Percentiles rank a stretch among this genome's conserved stretches.
Evolutionary conservation across 2,113 vertebrate species (phyloP).

Genomic region (Pygoscelis antarcticus): DNA sequence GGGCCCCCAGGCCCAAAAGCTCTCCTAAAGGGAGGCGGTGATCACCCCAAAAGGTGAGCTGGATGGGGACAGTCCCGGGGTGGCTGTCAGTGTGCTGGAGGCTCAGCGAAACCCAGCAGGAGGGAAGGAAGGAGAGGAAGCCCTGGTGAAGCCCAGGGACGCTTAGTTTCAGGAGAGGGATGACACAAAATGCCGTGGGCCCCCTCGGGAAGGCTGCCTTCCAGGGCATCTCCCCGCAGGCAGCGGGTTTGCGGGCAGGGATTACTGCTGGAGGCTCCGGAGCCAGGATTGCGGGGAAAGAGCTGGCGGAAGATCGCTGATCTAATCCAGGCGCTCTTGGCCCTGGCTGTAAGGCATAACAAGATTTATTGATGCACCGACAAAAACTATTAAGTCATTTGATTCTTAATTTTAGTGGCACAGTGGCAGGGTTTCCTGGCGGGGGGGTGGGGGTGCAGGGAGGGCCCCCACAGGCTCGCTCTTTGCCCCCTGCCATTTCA

Average conservation of each 20-base stretch:
- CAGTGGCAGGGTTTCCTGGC: background rate
- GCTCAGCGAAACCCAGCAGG: background rate
- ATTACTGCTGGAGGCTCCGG: background rate
- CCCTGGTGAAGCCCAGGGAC: accelerated
- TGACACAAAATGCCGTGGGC: background rate
- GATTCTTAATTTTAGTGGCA: background rate
- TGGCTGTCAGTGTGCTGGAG: accelerated
- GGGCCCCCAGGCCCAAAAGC: background rate
- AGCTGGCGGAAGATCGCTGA: background rate
- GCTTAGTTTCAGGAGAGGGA: background rate
- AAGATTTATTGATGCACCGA: background rate
- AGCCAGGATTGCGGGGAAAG: background rate
- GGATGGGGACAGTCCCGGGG: background rate
- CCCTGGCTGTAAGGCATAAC: background rate
- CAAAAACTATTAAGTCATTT: conserved; percentile 5
- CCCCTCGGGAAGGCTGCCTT: background rate
- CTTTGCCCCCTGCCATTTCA: background rate
- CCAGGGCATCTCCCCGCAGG: background rate
- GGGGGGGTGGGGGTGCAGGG: background rate
- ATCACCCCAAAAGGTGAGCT: background rate
- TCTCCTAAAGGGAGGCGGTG: background rate
- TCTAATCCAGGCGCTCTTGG: background rate
- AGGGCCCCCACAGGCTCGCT: accelerated
- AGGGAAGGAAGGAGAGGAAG: background rate
- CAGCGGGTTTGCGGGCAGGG: background rate